Evolutionary conservation across 2,113 vertebrate species (phyloP).

Genomic region (Vulpes ferrilata): DNA sequence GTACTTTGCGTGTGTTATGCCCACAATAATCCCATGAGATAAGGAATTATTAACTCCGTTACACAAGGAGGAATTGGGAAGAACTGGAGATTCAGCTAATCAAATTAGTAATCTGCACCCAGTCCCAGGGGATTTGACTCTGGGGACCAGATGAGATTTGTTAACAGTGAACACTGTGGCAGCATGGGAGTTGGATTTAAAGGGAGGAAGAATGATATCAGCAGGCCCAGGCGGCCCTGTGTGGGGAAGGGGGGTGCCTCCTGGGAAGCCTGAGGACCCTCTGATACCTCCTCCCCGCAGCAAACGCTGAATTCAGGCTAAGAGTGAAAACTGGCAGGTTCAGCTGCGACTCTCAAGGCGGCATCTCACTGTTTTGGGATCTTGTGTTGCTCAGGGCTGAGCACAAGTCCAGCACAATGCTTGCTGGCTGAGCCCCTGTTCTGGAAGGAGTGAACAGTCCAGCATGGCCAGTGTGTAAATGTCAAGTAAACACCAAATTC

Average conservation of each 20-base stretch:
- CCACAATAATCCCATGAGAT: neutral
- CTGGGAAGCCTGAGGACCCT: neutral
- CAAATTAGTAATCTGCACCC: neutral
- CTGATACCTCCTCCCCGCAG: neutral
- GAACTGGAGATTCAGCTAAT: neutral
- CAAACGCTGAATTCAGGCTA: neutral
- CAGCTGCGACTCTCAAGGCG: neutral
- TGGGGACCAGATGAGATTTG: neutral
- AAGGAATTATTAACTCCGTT: neutral
- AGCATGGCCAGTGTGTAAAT: conserved; percentile 65
- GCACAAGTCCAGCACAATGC: neutral
- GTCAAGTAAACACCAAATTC: conserved; percentile 78
- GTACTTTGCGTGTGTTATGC: neutral
- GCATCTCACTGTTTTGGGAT: neutral
- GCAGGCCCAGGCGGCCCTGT: neutral
- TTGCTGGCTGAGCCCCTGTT: conserved; percentile 38
- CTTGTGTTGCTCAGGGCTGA: neutral
- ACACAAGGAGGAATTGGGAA: neutral
- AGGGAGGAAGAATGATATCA: neutral
- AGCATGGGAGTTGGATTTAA: neutral
- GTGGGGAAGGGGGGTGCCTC: neutral
- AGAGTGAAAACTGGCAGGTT: neutral
- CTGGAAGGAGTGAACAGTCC: conserved; percentile 76
- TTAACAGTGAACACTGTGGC: neutral
- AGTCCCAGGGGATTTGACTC: neutral